These are phyloP conservation scores for Octopus bimaculoides DNA, from an alignment of 1,140 invertebrate species.

Conservation along the genomic window DNA sequence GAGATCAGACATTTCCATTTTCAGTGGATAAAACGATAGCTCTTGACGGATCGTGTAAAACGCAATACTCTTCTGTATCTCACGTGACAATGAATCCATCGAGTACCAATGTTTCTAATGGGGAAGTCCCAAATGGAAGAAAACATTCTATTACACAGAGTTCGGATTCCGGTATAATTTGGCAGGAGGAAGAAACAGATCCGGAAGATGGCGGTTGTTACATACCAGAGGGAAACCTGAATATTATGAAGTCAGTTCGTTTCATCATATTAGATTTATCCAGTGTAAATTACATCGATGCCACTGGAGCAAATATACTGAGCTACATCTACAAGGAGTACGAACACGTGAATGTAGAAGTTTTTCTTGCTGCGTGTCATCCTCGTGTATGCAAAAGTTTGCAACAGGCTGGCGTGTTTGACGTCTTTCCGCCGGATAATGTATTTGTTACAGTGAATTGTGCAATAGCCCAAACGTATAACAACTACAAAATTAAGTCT, in stretches of 20 bases:
- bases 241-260: slow-evolving; percentile 41
- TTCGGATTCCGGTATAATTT: slow-evolving; percentile 21
- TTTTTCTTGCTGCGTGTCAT: slow-evolving; percentile 43
- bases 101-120: too few species aligned
- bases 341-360: slow-evolving; percentile 44
- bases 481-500: slow-evolving; percentile 27
- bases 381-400: slow-evolving; percentile 38
- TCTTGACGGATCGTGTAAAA: too few species aligned
- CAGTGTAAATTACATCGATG: slow-evolving; percentile 55
- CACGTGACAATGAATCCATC: too few species aligned
- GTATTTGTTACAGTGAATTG: slow-evolving; percentile 45
- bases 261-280: slow-evolving; percentile 56
- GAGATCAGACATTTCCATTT: too few species aligned
- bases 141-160: slow-evolving; percentile 16
- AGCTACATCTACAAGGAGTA: slow-evolving; percentile 48
- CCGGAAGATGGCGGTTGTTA: slow-evolving; percentile 43
- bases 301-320: slow-evolving; percentile 56
- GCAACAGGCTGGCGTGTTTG: slow-evolving; percentile 40
- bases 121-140: too few species aligned
- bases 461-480: slow-evolving; percentile 39
- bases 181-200: slow-evolving; percentile 40
- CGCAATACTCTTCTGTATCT: too few species aligned
- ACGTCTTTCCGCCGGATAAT: slow-evolving; percentile 40
- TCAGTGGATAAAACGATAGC: too few species aligned
- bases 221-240: slow-evolving; percentile 42